Evolutionary conservation across 2,113 vertebrate genomes (phyloP).

Genomic region (Forbesichthys agassizii): DNA sequence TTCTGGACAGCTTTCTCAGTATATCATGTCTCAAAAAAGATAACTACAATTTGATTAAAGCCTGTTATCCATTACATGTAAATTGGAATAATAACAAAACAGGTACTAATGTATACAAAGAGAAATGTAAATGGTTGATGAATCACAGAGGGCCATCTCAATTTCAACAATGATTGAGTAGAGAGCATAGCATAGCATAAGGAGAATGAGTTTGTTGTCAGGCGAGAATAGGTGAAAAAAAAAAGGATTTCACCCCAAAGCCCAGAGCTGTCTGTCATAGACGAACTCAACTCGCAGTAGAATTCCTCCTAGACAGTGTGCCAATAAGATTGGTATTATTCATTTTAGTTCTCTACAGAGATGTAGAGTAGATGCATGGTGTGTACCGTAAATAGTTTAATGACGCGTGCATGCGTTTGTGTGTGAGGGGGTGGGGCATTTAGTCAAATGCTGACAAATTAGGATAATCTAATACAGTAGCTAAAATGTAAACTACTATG

Average conservation of each 20-base stretch:
- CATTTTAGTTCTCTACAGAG: slow-evolving; percentile 2
- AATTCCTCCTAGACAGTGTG: slow-evolving; percentile 10
- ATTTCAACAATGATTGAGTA: slow-evolving; percentile 29
- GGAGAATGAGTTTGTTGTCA: slow-evolving; percentile 27
- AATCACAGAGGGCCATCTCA: slow-evolving; percentile 19
- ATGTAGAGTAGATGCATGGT: neutral
- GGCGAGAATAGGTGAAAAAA: slow-evolving; percentile 15
- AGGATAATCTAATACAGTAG: neutral
- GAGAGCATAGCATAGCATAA: slow-evolving; percentile 1
- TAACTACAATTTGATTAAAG: too few relatives aligned
- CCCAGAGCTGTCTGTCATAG: slow-evolving; percentile 58
- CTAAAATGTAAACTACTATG: neutral
- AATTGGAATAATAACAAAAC: too few relatives aligned
- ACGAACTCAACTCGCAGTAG: slow-evolving; percentile 11
- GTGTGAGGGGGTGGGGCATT: too few relatives aligned
- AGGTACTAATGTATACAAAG: too few relatives aligned
- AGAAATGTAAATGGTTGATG: too few relatives aligned
- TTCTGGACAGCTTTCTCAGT: too few relatives aligned
- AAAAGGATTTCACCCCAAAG: slow-evolving; percentile 45
- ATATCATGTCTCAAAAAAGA: too few relatives aligned
- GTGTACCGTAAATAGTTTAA: too few relatives aligned
- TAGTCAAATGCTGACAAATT: neutral
- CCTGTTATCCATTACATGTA: too few relatives aligned
- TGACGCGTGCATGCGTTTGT: too few relatives aligned
- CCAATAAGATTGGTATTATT: slow-evolving; percentile 12